Conservation (phyloP, 1,140 invertebrate species). For the Tenebrio molitor region DNA sequence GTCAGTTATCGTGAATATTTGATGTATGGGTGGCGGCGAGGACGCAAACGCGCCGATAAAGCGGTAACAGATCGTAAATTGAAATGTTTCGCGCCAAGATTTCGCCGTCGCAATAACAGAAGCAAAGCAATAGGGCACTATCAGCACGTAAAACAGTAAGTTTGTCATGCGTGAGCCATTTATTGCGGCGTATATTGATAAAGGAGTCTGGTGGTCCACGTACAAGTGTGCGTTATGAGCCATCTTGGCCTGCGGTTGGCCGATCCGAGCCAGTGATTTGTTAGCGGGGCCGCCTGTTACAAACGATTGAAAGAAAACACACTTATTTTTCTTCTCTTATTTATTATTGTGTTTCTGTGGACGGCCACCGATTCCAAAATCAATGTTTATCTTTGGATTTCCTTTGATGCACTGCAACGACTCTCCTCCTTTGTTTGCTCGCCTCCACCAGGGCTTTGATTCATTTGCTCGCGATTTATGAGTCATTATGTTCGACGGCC, state of each 20-base stretch:
- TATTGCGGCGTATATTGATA: slow-evolving; percentile 59
- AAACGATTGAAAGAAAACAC: slow-evolving; percentile 57
- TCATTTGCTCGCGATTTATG: slow-evolving; percentile 49
- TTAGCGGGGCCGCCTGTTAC: slow-evolving; percentile 51
- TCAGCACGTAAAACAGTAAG: slow-evolving; percentile 58
- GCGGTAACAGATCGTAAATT: slow-evolving; percentile 32
- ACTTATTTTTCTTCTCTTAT: slow-evolving; percentile 54
- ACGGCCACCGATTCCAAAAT: slow-evolving; percentile 53
- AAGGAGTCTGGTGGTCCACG: slow-evolving; percentile 50
- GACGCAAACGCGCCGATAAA: not conserved
- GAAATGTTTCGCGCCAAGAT: not conserved
- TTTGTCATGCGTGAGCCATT: slow-evolving; percentile 60
- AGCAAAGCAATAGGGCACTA: not conserved
- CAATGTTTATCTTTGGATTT: slow-evolving; percentile 55
- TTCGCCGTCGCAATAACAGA: not conserved
- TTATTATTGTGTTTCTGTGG: slow-evolving; percentile 56
- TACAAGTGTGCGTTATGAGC: slow-evolving; percentile 59
- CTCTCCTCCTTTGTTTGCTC: slow-evolving; percentile 15
- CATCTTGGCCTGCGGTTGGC: slow-evolving; percentile 45
- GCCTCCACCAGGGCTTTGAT: slow-evolving; percentile 43
- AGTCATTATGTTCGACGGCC: slow-evolving; percentile 48
- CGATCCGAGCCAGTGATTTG: slow-evolving; percentile 55
- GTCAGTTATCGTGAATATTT: slow-evolving; percentile 31
- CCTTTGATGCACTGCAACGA: slow-evolving; percentile 40
- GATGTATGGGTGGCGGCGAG: slow-evolving; percentile 1